phyloP scores from a whole-genome alignment of 2,797 vertebrate species.

The Helicolenus hilgendorfi region DNA sequence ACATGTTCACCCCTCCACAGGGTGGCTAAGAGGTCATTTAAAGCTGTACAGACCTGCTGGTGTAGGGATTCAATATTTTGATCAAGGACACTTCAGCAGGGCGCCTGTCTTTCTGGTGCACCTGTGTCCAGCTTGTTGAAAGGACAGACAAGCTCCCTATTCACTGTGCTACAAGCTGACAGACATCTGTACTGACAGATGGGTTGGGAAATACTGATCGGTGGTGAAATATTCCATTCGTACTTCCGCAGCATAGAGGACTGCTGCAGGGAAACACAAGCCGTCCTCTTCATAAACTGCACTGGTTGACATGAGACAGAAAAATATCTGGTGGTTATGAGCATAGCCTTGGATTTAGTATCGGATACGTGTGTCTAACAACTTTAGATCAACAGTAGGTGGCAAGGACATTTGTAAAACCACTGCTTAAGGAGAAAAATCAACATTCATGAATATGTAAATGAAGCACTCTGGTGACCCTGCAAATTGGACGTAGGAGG shows the following conservation, averaged over 20 bases:
- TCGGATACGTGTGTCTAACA: background rate
- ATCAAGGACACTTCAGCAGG: constrained; percentile 31
- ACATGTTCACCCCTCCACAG: background rate
- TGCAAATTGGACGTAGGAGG: background rate
- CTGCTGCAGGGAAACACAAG: background rate
- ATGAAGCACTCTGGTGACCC: background rate
- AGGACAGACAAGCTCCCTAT: background rate
- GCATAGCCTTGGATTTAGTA: background rate
- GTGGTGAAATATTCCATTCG: constrained; percentile 17
- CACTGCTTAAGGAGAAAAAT: background rate
- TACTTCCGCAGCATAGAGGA: background rate
- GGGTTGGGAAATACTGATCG: constrained; percentile 33
- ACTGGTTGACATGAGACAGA: background rate
- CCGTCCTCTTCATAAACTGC: background rate
- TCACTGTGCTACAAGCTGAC: constrained; percentile 2
- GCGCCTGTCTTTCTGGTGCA: constrained; percentile 12
- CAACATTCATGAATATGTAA: constrained; percentile 5
- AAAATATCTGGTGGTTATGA: background rate
- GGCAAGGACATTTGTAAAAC: background rate
- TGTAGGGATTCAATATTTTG: background rate
- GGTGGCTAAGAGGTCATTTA: constrained; percentile 3
- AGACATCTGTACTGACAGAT: constrained; percentile 61
- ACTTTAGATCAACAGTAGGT: background rate
- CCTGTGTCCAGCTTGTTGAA: constrained; percentile 8
- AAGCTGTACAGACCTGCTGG: background rate